Conservation (phyloP, 2,888 invertebrate genomes). For the Norana najaformis region DNA sequence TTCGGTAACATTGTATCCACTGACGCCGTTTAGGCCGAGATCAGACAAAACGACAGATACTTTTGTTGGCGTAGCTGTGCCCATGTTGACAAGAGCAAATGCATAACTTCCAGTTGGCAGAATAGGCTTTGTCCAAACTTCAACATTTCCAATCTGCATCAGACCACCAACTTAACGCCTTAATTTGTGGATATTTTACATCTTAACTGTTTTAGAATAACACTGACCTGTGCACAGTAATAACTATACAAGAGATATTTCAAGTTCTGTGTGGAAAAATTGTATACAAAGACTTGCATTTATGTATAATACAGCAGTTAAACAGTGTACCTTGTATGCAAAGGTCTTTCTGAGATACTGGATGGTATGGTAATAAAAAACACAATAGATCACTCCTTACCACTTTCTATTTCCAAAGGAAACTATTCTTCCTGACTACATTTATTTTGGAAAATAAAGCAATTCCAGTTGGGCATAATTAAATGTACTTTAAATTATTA, state of each 20-base stretch:
- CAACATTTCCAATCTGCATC: conserved; percentile 69
- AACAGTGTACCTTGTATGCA: not conserved
- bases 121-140: conserved; percentile 81
- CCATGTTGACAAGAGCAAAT: conserved; percentile 53
- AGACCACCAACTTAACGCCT: not conserved
- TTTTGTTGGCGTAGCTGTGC: conserved; percentile 47
- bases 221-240: not conserved
- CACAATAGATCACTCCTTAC: not conserved
- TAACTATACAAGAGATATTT: not conserved
- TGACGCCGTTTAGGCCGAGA: conserved; percentile 47
- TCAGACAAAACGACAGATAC: conserved; percentile 44
- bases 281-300: not conserved
- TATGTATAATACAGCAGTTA: not conserved
- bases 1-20: conserved; percentile 53
- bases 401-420: too few species aligned
- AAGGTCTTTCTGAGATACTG: not conserved
- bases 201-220: not conserved
- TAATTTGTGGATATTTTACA: not conserved
- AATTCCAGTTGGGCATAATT: not conserved
- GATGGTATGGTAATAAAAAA: not conserved
- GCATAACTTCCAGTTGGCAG: conserved; percentile 52
- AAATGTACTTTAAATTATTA: not conserved
- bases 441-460: too few species aligned
- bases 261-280: not conserved
- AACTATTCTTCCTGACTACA: too few species aligned